Conservation (phyloP, 1,140 invertebrate species). For the Pseudomyrmex cubaensis region DNA sequence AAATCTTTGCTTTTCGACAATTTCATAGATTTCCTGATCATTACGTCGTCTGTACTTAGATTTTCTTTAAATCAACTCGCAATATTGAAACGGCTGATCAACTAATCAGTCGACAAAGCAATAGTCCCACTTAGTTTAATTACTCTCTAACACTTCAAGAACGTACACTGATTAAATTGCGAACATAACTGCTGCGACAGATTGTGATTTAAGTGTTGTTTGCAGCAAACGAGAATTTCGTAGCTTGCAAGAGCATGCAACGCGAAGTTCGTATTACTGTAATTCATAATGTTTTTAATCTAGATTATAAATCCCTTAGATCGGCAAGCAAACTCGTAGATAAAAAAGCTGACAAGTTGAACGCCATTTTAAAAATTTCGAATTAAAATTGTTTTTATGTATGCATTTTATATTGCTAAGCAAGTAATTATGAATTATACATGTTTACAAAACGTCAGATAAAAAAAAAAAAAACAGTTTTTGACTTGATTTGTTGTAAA, state of each 20-base stretch:
- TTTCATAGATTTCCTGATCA: neutral
- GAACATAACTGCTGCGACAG: neutral
- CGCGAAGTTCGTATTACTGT: neutral
- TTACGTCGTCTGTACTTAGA: neutral
- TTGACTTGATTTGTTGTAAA: no score
- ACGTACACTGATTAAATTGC: slow-evolving; percentile 15
- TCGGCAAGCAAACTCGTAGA: neutral
- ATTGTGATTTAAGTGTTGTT: slow-evolving; percentile 18
- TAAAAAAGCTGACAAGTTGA: slow-evolving; percentile 11
- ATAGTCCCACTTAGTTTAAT: slow-evolving; percentile 39
- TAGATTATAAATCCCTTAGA: neutral
- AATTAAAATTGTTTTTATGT: neutral
- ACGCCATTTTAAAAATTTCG: slow-evolving; percentile 11
- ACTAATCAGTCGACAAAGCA: slow-evolving; percentile 12
- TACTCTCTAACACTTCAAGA: slow-evolving; percentile 20
- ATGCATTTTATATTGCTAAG: no score
- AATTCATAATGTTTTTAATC: slow-evolving; percentile 8
- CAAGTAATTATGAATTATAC: no score
- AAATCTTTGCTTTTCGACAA: neutral
- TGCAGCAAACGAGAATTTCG: slow-evolving; percentile 36
- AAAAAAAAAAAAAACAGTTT: no score
- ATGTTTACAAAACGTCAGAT: no score
- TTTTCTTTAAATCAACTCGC: neutral
- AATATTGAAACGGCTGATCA: neutral
- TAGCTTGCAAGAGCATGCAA: neutral